These are phyloP conservation scores for Acrobeloides nanus DNA, from an alignment of 2,888 invertebrate genomes.

Conservation along the genomic window DNA sequence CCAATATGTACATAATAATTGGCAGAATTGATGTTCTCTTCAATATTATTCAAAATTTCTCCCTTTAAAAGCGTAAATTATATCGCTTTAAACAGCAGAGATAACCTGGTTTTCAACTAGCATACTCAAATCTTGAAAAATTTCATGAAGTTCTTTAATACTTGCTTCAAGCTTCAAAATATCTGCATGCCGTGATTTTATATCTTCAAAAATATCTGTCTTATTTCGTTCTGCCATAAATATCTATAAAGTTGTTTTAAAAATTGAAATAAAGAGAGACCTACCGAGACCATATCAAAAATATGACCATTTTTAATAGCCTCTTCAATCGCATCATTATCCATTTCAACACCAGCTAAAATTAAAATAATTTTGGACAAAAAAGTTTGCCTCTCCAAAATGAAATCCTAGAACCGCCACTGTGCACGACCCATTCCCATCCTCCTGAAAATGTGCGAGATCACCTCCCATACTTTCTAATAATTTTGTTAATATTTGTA, in stretches of 20 bases:
- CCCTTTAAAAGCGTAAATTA: slow-evolving; percentile 20
- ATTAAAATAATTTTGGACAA: too few relatives aligned
- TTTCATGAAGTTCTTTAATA: slow-evolving; percentile 33
- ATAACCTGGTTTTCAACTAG: slow-evolving; percentile 31
- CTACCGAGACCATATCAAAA: slow-evolving; percentile 23
- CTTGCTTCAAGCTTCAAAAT: slow-evolving; percentile 26
- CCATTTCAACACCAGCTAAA: slow-evolving; percentile 24
- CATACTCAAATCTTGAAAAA: slow-evolving; percentile 35
- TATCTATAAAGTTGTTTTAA: too few relatives aligned
- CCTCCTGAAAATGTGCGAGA: too few relatives aligned
- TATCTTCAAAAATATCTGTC: slow-evolving; percentile 31
- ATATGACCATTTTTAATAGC: slow-evolving; percentile 25
- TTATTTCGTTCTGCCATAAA: slow-evolving; percentile 34
- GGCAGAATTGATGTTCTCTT: slow-evolving; percentile 22
- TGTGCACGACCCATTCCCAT: too few relatives aligned
- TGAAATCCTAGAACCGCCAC: too few relatives aligned
- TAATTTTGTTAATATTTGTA: too few relatives aligned
- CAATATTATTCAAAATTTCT: slow-evolving; percentile 26
- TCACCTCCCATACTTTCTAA: too few relatives aligned
- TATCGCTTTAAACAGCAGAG: background rate
- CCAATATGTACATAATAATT: slow-evolving; percentile 25
- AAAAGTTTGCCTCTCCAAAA: too few relatives aligned
- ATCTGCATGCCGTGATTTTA: slow-evolving; percentile 31
- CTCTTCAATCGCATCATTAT: slow-evolving; percentile 24
- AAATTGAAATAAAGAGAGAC: too few relatives aligned